Conservation (phyloP, 2,113 vertebrate species). For the Eulacestoma nigropectus region DNA sequence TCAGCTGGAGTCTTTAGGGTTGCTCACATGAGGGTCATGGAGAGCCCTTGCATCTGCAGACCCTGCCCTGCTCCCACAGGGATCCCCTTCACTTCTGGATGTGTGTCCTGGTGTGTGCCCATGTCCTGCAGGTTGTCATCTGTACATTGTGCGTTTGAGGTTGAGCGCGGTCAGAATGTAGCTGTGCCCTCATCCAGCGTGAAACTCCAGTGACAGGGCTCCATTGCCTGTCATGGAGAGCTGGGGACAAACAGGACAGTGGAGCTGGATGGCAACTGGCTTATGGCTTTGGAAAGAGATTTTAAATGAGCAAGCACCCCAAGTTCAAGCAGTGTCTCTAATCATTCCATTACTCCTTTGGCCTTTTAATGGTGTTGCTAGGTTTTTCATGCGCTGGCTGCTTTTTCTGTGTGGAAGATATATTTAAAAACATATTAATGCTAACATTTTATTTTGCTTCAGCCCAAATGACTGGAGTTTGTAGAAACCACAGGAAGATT, state of each 20-base stretch:
- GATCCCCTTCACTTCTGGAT: too few species aligned
- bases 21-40: too few species aligned
- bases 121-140: fast-evolving
- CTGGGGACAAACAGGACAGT: neutral
- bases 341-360: neutral
- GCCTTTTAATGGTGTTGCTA: neutral
- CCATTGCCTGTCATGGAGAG: fast-evolving
- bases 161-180: fast-evolving
- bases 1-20: neutral
- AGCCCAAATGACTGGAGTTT: neutral
- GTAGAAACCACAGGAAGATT: neutral
- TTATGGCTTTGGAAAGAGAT: neutral
- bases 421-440: neutral
- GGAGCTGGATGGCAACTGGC: neutral
- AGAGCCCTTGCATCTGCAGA: neutral
- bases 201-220: fast-evolving
- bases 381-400: neutral
- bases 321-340: neutral
- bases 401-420: neutral
- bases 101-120: neutral
- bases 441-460: neutral
- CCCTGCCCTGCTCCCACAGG: neutral
- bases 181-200: neutral
- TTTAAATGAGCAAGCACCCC: neutral
- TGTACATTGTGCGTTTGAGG: fast-evolving